phyloP scores from a whole-genome alignment of 1,140 invertebrate genomes.

The Piezodorus guildinii region DNA sequence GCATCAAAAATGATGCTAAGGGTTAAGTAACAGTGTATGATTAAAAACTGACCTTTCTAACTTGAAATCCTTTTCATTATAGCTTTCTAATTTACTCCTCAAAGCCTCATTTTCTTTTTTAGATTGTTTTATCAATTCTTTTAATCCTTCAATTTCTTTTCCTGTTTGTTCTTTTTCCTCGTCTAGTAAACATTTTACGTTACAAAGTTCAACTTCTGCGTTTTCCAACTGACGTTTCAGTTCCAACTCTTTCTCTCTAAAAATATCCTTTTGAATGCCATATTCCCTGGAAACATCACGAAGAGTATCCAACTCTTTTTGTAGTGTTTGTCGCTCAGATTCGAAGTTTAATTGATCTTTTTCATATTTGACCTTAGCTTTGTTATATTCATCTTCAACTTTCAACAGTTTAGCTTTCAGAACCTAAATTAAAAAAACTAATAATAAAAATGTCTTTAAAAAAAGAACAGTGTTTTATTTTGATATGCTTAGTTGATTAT shows the following conservation, averaged over 20 bases:
- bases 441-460: background rate
- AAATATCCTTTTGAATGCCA: constrained; percentile 22
- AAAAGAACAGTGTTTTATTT: background rate
- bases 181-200: too few relatives aligned
- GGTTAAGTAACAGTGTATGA: too few relatives aligned
- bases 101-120: too few relatives aligned
- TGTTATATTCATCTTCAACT: background rate
- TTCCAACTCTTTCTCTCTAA: constrained; percentile 18
- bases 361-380: background rate
- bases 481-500: background rate
- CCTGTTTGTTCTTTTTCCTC: too few relatives aligned
- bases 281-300: constrained; percentile 11
- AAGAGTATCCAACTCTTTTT: constrained; percentile 11
- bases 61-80: too few relatives aligned
- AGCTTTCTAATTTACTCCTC: too few relatives aligned
- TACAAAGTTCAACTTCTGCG: constrained; percentile 7
- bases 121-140: too few relatives aligned
- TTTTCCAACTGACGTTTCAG: constrained; percentile 22
- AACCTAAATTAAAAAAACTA: background rate
- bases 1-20: too few relatives aligned
- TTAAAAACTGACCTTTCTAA: too few relatives aligned
- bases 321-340: background rate
- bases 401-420: background rate
- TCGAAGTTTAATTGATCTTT: background rate
- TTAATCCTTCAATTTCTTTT: too few relatives aligned